Evolutionary conservation across 2,888 invertebrate genomes (phyloP), one percentile per base, ranked within the genome.

Genomic region (Torymus tubicola): DNA sequence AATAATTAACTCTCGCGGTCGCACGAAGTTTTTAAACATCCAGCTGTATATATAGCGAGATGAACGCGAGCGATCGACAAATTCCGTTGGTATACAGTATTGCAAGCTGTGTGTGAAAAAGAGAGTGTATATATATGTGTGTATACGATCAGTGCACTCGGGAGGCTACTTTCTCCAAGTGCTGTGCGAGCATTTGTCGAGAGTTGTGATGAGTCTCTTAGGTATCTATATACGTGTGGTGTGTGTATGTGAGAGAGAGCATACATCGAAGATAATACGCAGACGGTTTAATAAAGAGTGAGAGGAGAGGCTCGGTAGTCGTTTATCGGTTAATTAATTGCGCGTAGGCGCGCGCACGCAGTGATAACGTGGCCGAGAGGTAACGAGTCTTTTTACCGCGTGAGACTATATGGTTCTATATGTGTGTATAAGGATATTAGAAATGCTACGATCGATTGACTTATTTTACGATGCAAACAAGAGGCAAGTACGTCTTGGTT

Each of bases 51-150:
- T n/a, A n/a, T n/a, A 21, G 50, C n/a, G 63, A 76, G 77, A 81
- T 81, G 69, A 81, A 72, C 72, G 24, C 63, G 73, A 72, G 69
- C 77, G 81, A 81, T 81, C 77, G 81, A 77, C 81, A 77, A 68
- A 77, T 81, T 81, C 72, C 76, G 72, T 42, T 42, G 42, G 8
- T 5, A 8, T 5, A 8, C 10, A 8, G 42, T n/a, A n/a, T 42
- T 42, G 8, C 42, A 42, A 42, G 42, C 42, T 5, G 42, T 42
- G 42, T 42, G 42, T 42, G 42, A 42, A 42, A 72, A 42, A 16
- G 21, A 67, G 24, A 50, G 42, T 21, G 14, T 21, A 57, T 14
- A n/a, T 2, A 53, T 55, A 64, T 13, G 57, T 55, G 42, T 69
- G 13, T 24, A 31, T 61, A 61, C 16, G 24, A n/a, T n/a, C n/a